Evolutionary conservation across 2,888 invertebrate species (phyloP).

Genomic region (Xanthia togata): DNA sequence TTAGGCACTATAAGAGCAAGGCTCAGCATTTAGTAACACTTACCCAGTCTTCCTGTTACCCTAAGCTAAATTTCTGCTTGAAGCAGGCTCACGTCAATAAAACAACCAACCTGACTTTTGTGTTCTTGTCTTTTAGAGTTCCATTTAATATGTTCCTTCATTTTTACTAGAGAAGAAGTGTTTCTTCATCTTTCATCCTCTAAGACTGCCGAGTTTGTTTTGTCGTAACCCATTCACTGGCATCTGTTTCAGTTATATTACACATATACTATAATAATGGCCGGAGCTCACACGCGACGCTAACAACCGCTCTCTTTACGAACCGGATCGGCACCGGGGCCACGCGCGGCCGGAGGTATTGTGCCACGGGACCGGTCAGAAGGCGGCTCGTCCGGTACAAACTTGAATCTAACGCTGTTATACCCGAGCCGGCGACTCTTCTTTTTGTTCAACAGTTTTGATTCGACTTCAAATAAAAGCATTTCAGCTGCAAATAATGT

Average conservation of each 20-base stretch:
- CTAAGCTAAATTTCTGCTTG: no score
- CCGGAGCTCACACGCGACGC: not conserved
- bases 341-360: conserved; percentile 10
- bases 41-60: not conserved
- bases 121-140: not conserved
- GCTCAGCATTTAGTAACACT: not conserved
- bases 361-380: conserved; percentile 11
- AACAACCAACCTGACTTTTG: not conserved
- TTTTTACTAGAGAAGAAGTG: not conserved
- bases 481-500: not conserved
- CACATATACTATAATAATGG: conserved; percentile 4
- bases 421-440: not conserved
- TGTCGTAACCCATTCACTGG: not conserved
- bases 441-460: not conserved
- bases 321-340: not conserved
- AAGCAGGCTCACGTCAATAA: not conserved
- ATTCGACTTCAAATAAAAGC: not conserved
- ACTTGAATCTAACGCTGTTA: conserved; percentile 20
- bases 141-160: not conserved
- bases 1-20: not conserved
- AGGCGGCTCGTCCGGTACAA: conserved; percentile 8
- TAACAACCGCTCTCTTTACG: conserved; percentile 1
- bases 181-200: not conserved
- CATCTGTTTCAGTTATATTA: conserved; percentile 7
- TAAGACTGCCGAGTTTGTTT: not conserved